These are phyloP conservation scores for Oceanites oceanicus DNA, from an alignment of 2,113 vertebrate species.

Conservation along the genomic window DNA sequence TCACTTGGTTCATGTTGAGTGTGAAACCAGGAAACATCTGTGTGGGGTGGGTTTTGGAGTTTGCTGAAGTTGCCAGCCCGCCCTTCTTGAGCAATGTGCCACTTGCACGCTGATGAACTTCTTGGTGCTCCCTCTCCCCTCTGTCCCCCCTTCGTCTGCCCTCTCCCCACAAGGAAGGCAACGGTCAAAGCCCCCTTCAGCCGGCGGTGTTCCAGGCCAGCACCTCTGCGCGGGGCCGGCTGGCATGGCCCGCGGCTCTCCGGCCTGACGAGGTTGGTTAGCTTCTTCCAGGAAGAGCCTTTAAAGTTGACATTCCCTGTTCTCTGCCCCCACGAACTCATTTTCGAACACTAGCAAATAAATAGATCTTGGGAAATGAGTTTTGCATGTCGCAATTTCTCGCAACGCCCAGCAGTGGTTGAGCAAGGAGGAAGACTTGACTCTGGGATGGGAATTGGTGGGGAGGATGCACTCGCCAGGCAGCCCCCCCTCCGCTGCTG, in stretches of 20 bases:
- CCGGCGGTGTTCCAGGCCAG: rapidly evolving
- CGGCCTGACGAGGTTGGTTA: rapidly evolving
- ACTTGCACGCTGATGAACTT: neutral
- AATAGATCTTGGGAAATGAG: constrained; percentile 20
- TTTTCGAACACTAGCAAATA: neutral
- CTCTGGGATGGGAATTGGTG: neutral
- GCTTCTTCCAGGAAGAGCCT: neutral
- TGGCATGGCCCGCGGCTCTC: neutral
- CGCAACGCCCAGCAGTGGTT: neutral
- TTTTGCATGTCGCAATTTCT: neutral
- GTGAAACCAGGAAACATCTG: constrained; percentile 52
- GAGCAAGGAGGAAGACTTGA: neutral
- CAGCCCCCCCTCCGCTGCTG: rapidly evolving
- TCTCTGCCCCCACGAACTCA: constrained; percentile 1
- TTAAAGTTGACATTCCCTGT: neutral
- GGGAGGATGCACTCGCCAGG: neutral
- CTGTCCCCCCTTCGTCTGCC: neutral
- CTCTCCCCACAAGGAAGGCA: neutral
- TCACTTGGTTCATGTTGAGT: rapidly evolving
- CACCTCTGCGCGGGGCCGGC: neutral
- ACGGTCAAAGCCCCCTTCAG: neutral
- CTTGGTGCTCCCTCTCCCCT: neutral
- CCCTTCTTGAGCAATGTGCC: neutral
- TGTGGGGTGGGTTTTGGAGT: neutral
- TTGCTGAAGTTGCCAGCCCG: neutral